Conservation (phyloP, 2,113 vertebrate species). For the Emberiza fucata region DNA sequence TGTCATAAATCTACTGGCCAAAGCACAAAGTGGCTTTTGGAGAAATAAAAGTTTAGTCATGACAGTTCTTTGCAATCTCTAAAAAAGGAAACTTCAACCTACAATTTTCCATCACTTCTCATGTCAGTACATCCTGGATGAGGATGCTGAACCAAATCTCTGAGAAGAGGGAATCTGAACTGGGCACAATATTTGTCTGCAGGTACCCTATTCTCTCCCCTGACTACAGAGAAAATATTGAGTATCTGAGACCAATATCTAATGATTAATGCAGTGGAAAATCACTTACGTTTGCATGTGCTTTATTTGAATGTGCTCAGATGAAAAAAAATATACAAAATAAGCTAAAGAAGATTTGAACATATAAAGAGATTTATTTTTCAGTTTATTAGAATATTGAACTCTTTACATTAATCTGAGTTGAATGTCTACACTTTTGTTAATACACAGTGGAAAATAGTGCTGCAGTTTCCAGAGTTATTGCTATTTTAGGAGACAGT, state of each 20-base stretch:
- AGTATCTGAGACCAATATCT: background rate
- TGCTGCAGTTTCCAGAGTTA: slow-evolving; percentile 6
- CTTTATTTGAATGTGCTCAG: background rate
- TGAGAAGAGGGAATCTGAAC: background rate
- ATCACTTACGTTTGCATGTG: background rate
- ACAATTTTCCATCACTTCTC: background rate
- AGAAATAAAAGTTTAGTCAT: background rate
- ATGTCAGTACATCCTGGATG: background rate
- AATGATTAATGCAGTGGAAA: background rate
- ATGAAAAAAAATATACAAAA: background rate
- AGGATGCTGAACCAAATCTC: background rate
- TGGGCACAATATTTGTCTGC: background rate
- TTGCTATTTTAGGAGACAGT: background rate
- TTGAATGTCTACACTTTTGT: background rate
- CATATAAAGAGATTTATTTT: background rate
- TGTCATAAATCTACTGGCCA: background rate
- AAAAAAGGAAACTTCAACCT: background rate
- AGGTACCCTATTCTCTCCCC: background rate
- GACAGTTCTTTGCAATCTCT: background rate
- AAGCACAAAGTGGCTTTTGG: background rate
- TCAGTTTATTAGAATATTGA: background rate
- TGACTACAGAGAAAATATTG: background rate
- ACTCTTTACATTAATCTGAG: background rate
- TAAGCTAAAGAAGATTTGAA: background rate
- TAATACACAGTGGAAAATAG: slow-evolving; percentile 1